phyloP scores from a whole-genome alignment of 2,113 vertebrate genomes.

The Agapornis roseicollis region DNA sequence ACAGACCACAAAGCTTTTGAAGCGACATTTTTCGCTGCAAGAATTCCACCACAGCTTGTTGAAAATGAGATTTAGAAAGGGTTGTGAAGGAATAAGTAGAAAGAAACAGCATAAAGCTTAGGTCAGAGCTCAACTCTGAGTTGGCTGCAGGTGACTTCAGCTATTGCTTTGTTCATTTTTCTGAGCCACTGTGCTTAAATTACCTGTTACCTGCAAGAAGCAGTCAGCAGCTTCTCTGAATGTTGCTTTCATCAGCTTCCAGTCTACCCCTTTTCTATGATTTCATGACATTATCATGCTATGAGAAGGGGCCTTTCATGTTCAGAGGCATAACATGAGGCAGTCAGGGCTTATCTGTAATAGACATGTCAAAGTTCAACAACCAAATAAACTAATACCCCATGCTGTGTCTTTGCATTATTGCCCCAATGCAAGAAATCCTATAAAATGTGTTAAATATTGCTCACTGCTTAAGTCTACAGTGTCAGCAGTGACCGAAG shows the following conservation, averaged over 20 bases:
- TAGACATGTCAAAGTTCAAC: neutral
- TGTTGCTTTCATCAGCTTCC: neutral
- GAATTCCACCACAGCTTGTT: neutral
- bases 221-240: neutral
- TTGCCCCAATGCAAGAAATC: neutral
- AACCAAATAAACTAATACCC: neutral
- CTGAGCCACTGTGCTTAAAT: neutral
- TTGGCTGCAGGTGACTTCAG: neutral
- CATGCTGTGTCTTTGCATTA: neutral
- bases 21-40: neutral
- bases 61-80: neutral
- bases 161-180: neutral
- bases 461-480: neutral
- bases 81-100: neutral
- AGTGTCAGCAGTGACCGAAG: neutral
- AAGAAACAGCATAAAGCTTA: neutral
- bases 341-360: neutral
- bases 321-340: neutral
- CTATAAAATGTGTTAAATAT: neutral
- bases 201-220: neutral
- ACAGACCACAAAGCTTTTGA: neutral
- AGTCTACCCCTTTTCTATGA: neutral
- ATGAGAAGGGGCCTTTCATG: neutral
- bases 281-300: neutral
- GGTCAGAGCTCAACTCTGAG: neutral